Evolutionary conservation across 2,797 vertebrate genomes (phyloP).

Genomic region (Sebastes steindachneri): DNA sequence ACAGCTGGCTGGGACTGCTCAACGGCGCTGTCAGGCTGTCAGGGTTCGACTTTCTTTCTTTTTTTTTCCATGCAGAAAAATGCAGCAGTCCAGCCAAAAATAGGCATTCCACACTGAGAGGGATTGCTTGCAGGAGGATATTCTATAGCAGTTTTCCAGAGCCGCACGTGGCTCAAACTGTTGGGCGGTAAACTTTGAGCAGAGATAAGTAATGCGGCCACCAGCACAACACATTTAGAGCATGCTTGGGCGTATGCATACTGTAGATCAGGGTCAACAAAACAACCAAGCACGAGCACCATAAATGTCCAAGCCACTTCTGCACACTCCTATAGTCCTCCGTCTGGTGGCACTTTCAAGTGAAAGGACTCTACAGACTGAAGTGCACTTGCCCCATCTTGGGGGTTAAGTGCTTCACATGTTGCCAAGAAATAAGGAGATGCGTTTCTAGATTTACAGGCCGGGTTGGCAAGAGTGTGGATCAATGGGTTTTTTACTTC

Average conservation of each 20-base stretch:
- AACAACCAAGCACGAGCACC: constrained; percentile 21
- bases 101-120: constrained; percentile 64
- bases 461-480: neutral
- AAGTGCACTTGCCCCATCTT: constrained; percentile 55
- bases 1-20: constrained; percentile 67
- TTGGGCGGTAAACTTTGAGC: constrained; percentile 51
- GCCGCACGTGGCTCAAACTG: constrained; percentile 53
- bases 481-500: constrained; percentile 5
- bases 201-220: constrained; percentile 53
- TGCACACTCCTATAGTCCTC: constrained; percentile 16
- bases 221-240: constrained; percentile 24
- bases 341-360: constrained; percentile 41
- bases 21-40: constrained; percentile 42
- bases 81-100: constrained; percentile 68
- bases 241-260: constrained; percentile 3
- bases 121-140: constrained; percentile 69
- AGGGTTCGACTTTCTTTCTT: constrained; percentile 23
- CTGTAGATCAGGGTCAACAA: constrained; percentile 28
- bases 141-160: constrained; percentile 59
- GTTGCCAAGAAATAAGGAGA: constrained; percentile 33
- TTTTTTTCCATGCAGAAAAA: constrained; percentile 60
- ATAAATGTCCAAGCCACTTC: constrained; percentile 38
- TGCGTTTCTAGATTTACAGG: constrained; percentile 8
- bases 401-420: constrained; percentile 44
- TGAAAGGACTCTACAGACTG: constrained; percentile 41